Base-by-base conservation (phyloP, 2,888 invertebrate genomes). In the Pycnomerus fuliginosus region DNA sequence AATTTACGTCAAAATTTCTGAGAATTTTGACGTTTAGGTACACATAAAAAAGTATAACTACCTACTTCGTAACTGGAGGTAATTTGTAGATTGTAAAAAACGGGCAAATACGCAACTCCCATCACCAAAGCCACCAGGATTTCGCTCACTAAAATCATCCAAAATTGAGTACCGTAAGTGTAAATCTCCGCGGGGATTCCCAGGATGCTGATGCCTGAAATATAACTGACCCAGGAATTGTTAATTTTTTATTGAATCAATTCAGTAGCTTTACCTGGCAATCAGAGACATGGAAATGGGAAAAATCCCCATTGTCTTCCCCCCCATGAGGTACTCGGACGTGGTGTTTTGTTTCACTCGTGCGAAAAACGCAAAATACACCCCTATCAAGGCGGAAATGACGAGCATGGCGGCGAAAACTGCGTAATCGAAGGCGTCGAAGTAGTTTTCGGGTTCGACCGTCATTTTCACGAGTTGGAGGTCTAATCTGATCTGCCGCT, bases 151-250 rank as follows among this genome's bases (percentile, higher is more conserved):
- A 84, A 75, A 38, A 83, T 76, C 61, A 81, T 77, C 82, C 82
- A 85, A 33, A 83, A 77, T 64, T 86, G 85, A 1, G 85, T 85
- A 1, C 86, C 87, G 58, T 83, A 85, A 0, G 83, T 82, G 62
- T 87, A 87, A 77, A 86, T 84, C 73, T 87, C 87, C 1, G 87
- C 84, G 0, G 87, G 85, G 14, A 85, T 72, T 8, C 86, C 87
- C 45, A 87, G 71, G 39, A 86, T 74, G 14, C 85, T 82, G 46
- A 87, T 85, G 2, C 86, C 86, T 16, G 86, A 86, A 56, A 86
- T 81, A 61, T 86, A 86, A 71, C 86, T 87, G 74, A 42, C 76
- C 74, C 5, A 20, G 5, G 5, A 20, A 20, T 5, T 20, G 8
- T 20, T 20, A 20, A 7, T 20, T 20, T 20, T 20, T 8, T 20